These are phyloP conservation scores for Tor tambroides DNA, from an alignment of 2,113 vertebrate species.

Conservation along the genomic window DNA sequence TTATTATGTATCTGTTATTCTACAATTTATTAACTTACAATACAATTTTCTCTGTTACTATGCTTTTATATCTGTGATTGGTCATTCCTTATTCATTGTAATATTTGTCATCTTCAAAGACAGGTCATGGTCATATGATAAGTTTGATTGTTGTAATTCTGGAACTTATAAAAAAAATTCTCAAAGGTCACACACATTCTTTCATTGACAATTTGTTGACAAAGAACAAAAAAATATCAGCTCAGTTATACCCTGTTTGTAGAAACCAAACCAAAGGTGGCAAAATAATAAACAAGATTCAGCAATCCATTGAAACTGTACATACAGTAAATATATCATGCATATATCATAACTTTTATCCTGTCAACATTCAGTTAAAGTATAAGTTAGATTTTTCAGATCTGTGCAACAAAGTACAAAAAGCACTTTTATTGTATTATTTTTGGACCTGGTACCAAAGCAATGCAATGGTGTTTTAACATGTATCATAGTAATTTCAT, in stretches of 20 bases:
- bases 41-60: not conserved
- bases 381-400: not conserved
- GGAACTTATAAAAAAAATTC: not conserved
- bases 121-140: not conserved
- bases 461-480: not conserved
- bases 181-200: not conserved
- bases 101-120: not conserved
- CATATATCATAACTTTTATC: not conserved
- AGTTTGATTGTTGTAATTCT: not conserved
- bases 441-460: not conserved
- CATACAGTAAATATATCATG: not conserved
- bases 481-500: not conserved
- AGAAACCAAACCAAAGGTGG: not conserved
- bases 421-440: not conserved
- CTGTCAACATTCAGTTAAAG: not conserved
- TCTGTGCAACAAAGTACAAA: not conserved
- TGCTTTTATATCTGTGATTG: not conserved
- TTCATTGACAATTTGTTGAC: not conserved
- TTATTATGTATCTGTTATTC: not conserved
- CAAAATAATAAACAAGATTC: not conserved
- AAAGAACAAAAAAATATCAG: not conserved
- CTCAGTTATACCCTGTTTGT: not conserved
- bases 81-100: not conserved
- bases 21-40: not conserved
- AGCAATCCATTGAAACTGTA: not conserved